Evolutionary conservation across 2,113 vertebrate species (phyloP), one percentile per base, ranked within the genome.

Genomic region (Ramphastos sulfuratus): DNA sequence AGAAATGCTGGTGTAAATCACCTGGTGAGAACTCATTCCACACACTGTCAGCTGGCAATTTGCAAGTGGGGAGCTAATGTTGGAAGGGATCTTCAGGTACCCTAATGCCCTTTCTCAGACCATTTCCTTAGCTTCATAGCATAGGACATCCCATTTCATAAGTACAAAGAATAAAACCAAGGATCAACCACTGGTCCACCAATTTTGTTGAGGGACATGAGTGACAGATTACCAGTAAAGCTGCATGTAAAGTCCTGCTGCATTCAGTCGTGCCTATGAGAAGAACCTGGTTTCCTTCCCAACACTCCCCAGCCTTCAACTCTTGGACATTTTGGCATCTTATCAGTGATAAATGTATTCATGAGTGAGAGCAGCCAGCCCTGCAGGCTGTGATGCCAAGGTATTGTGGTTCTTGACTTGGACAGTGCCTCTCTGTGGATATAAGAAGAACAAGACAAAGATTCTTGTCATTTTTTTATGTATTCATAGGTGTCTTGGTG

Each of bases 331-430:
- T 87, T 72, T 91, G 95, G 78, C 63, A 27, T 46, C 1, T 72
- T 60, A 56, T 64, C 42, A 31, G 70, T 67, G 89, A 89, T 67
- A 60, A 91, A 92, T 89, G 27, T 42, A 46, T 84, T 89, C 83
- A 64, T 25, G 67, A 90, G 73, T n/a, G 91, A 84, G 73, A 86
- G 70, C 81, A 92, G 77, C 80, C 89, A 95, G 86, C 56, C 56
- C 60, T 81, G 69, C 89, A 74, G 60, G 65, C 82, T 74, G 14
- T 20, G 61, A 18, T 93, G 86, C 61, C 86, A 88, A 81, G 48
- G 61, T 84, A 44, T 90, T 78, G 60, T 65, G 77, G 83, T 71
- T 94, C 82, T 65, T 96, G 96, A 88, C 90, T 85, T 17, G 1
- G 1, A 44, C 66, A 82, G 39, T 78, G 66, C 35, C 67, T 89